These are phyloP conservation scores for Netelia inedita DNA, from an alignment of 2,888 invertebrate species.

Conservation along the genomic window DNA sequence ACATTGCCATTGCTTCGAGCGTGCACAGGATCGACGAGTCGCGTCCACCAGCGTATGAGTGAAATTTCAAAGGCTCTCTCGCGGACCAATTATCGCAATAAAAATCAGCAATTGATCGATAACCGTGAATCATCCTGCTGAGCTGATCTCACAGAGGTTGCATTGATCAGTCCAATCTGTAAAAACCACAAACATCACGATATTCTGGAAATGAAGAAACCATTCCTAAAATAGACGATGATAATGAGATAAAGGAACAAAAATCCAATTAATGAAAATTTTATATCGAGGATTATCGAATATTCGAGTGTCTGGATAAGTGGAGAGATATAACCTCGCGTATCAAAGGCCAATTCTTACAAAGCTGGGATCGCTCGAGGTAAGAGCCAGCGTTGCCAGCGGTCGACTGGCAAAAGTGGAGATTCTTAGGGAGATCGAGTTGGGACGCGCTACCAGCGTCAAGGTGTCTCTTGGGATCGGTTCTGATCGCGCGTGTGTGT, in stretches of 20 bases:
- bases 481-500: background rate
- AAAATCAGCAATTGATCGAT: too few relatives aligned
- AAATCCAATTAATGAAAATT: background rate
- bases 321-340: background rate
- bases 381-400: background rate
- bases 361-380: background rate
- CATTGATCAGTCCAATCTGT: too few relatives aligned
- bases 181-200: too few relatives aligned
- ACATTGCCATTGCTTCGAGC: too few relatives aligned
- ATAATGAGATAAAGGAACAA: background rate
- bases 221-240: background rate
- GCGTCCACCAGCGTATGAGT: too few relatives aligned
- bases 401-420: background rate
- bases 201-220: too few relatives aligned
- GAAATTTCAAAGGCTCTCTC: too few relatives aligned
- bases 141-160: too few relatives aligned
- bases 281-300: background rate
- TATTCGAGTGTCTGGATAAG: background rate
- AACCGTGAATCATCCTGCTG: too few relatives aligned
- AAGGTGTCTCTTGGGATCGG: background rate
- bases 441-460: background rate
- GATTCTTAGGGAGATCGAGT: constrained; percentile 11
- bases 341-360: too few relatives aligned
- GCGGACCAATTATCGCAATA: too few relatives aligned
- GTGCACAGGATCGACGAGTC: too few relatives aligned